These are phyloP conservation scores for Sphinx pinastri DNA, from an alignment of 2,888 invertebrate genomes.

Conservation along the genomic window DNA sequence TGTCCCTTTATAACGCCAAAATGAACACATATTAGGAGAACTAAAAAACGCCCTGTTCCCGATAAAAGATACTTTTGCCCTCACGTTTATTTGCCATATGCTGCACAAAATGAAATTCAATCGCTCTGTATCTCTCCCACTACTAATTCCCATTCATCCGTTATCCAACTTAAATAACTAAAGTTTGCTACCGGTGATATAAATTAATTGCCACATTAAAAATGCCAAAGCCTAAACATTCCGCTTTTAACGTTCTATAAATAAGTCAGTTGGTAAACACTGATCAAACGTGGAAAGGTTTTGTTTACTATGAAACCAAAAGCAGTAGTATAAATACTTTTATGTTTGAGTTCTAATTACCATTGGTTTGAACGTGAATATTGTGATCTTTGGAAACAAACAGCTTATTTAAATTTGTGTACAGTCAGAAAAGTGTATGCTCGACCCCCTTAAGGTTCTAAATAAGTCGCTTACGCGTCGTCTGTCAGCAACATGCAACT, in stretches of 20 bases:
- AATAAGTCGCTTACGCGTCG: too few species aligned
- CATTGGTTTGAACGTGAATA: too few species aligned
- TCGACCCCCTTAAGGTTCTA: too few species aligned
- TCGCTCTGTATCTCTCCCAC: neutral
- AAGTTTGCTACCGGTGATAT: neutral
- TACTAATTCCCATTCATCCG: neutral
- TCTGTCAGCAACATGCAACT: too few species aligned
- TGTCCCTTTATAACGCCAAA: constrained; percentile 47
- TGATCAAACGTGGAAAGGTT: neutral
- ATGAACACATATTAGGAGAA: constrained; percentile 22
- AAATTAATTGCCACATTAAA: neutral
- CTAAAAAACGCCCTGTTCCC: neutral
- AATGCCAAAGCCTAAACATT: neutral
- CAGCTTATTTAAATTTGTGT: too few species aligned
- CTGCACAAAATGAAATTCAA: neutral
- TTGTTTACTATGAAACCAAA: neutral
- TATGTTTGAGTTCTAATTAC: neutral
- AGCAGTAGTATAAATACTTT: neutral
- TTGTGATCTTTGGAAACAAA: too few species aligned
- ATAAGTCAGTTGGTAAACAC: neutral
- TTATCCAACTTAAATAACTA: neutral
- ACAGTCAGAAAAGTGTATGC: too few species aligned
- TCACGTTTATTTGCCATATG: neutral
- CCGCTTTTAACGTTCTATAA: neutral
- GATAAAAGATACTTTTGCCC: neutral